A percentile compares a stretch with the other conserved stretches of the same genome.
phyloP scores from a whole-genome alignment of 2,888 invertebrate genomes.

The Taenaris catops region DNA sequence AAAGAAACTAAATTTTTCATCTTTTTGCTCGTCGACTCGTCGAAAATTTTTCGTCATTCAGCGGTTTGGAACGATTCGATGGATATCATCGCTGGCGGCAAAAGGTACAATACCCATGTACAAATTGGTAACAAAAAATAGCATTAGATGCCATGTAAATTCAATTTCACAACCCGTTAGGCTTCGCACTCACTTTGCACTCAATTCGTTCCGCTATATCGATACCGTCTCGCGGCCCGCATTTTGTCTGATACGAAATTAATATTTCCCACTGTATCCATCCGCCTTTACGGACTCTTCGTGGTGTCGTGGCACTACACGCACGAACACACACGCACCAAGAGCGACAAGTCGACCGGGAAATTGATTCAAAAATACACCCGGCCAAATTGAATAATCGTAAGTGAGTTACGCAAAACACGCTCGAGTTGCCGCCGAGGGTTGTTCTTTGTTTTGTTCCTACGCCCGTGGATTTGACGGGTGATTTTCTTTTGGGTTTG shows the following conservation, averaged over 20 bases:
- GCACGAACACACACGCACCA: slow-evolving; percentile 32
- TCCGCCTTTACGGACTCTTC: slow-evolving; percentile 13
- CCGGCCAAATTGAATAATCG: slow-evolving; percentile 41
- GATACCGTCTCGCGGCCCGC: not conserved
- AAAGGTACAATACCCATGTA: too few species aligned
- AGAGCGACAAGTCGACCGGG: slow-evolving; percentile 34
- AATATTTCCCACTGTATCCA: slow-evolving; percentile 22
- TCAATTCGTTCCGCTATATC: slow-evolving; percentile 1
- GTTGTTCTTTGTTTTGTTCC: slow-evolving; percentile 21
- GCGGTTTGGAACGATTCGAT: not conserved
- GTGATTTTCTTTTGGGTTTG: slow-evolving; percentile 5
- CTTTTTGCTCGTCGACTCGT: too few species aligned
- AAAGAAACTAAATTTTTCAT: too few species aligned
- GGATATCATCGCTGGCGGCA: too few species aligned
- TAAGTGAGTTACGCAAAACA: slow-evolving; percentile 37
- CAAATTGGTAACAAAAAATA: not conserved
- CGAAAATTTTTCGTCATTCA: too few species aligned
- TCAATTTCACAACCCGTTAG: slow-evolving; percentile 4
- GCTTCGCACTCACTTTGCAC: not conserved
- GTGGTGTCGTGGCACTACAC: slow-evolving; percentile 29
- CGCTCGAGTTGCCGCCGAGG: slow-evolving; percentile 28
- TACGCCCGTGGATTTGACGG: slow-evolving; percentile 14
- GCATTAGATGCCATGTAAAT: slow-evolving; percentile 1
- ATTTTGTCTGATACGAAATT: slow-evolving; percentile 13
- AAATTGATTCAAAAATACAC: slow-evolving; percentile 44